Evolutionary conservation across 2,113 vertebrate genomes (phyloP), one percentile per base, ranked within the genome.

Genomic region (Murina feae): DNA sequence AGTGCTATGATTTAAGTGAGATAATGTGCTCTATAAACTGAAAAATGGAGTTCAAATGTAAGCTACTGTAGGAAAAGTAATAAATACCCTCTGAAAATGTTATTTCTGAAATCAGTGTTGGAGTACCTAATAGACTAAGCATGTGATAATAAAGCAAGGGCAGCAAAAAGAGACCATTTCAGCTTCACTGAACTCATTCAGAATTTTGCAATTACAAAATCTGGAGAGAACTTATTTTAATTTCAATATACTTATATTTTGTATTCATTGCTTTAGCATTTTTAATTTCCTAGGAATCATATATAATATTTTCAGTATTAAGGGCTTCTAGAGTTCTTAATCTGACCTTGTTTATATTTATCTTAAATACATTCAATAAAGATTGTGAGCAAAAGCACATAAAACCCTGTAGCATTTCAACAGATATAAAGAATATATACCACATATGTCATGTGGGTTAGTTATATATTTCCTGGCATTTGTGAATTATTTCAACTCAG

Each of bases 281-380:
- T 63, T 93, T 93, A 86, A 93, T 94, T 96, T 89, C 44, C n/a
- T 81, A 96, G 72, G 39, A 37, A 87, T 91, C 60, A 79, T 14
- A 66, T 58, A 74, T 47, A 66, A 76, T 83, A 60, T 78, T 93
- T 89, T 69, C 28, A 28, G 23, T 65, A 3, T 72, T 78, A 93
- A 91, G 51, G 28, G 55, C 18, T 96, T 91, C 63, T 71, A 58
- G 18, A 82, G 49, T 79, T 76, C 49, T 86, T 90, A 89, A 88
- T 58, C 55, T 93, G 72, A 94, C 82, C 53, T 89, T 89, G 60
- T 80, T 88, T 94, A 39, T 55, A 35, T 83, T 92, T 88, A 23
- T 72, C 83, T 94, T 76, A 93, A 94, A 69, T 25, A 80, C 55
- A 86, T 65, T 92, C 47, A 74, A 80, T 87, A 94, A 94, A 47